Evolutionary conservation across 1,140 invertebrate genomes (phyloP).

Genomic region (Laodelphax striatellus): DNA sequence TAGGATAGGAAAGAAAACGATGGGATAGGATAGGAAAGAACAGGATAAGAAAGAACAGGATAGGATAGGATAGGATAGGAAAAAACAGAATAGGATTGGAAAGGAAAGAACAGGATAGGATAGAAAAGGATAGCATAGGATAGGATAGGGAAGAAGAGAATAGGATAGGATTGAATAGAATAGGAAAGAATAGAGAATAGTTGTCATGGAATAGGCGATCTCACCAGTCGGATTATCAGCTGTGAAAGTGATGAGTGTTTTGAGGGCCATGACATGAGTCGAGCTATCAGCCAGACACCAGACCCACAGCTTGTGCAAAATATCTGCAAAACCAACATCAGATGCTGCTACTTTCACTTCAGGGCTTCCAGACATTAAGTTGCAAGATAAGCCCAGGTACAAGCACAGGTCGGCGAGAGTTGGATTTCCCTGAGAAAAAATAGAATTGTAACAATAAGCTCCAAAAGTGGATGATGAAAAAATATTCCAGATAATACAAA

Average conservation of each 20-base stretch:
- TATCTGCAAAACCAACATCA: slow-evolving; percentile 35
- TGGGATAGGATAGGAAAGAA: no score
- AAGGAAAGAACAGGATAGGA: no score
- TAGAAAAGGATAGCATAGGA: no score
- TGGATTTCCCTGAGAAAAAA: slow-evolving; percentile 29
- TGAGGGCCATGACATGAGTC: slow-evolving; percentile 32
- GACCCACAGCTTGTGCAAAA: slow-evolving; percentile 41
- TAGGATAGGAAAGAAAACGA: no score
- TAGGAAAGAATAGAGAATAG: no score
- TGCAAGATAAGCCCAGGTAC: slow-evolving; percentile 37
- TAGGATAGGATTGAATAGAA: no score
- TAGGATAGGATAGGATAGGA: no score
- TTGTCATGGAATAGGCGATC: neutral
- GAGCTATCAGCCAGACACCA: slow-evolving; percentile 36
- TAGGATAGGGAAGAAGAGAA: no score
- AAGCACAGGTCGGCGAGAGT: slow-evolving; percentile 35
- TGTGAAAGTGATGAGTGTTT: slow-evolving; percentile 40
- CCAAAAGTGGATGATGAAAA: neutral
- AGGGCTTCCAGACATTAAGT: slow-evolving; percentile 34
- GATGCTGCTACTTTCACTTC: slow-evolving; percentile 32
- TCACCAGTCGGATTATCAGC: slow-evolving; percentile 36
- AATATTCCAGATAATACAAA: no score
- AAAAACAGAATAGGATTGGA: no score
- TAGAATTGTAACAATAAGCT: neutral
- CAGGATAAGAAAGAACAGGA: no score